A percentile compares a stretch with the other conserved stretches of the same genome.
Conservation (phyloP, 2,888 invertebrate species). For the Noctua pronuba region DNA sequence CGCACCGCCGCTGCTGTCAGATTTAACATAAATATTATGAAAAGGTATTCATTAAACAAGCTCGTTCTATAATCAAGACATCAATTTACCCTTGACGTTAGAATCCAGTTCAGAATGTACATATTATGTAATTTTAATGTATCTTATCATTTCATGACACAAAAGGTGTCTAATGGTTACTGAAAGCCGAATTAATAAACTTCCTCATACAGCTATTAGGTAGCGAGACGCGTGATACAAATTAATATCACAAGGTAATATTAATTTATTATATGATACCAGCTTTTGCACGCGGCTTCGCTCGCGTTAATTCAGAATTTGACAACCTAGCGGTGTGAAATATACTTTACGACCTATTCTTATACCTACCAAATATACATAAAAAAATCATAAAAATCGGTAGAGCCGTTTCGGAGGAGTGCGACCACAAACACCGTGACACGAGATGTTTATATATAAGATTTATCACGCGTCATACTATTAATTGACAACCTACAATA, state of each 20-base stretch:
- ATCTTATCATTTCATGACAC: neutral
- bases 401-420: too few relatives aligned
- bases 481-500: conserved; percentile 39
- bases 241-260: neutral
- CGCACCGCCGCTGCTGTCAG: too few relatives aligned
- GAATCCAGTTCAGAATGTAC: neutral
- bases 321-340: too few relatives aligned
- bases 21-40: neutral
- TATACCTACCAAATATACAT: too few relatives aligned
- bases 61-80: neutral
- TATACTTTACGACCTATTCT: too few relatives aligned
- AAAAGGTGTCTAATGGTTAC: neutral
- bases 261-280: conserved; percentile 13
- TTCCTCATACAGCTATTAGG: neutral
- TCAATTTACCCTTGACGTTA: neutral
- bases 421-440: too few relatives aligned
- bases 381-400: too few relatives aligned
- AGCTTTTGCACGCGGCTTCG: too few relatives aligned
- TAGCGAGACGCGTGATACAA: neutral
- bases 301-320: too few relatives aligned
- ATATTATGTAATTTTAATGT: neutral
- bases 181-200: conserved; percentile 5
- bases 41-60: neutral
- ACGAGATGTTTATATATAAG: too few relatives aligned
- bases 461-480: neutral